Conservation (phyloP, 53 echinoderm and acorn worm genomes). For the Apostichopus leukothele region DNA sequence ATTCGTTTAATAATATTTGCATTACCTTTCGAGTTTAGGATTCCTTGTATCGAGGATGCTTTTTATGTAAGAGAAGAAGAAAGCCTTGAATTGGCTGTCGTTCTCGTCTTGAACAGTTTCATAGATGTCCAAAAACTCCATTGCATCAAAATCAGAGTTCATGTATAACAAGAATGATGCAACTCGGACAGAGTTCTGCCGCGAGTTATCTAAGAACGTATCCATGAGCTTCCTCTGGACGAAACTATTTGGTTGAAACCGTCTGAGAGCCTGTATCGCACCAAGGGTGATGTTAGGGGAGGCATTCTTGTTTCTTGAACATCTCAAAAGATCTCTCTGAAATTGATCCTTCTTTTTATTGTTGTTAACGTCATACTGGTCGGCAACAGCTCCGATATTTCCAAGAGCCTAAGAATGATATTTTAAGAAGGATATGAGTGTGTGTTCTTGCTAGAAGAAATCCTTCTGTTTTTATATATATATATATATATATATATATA, state of each 20-base stretch:
- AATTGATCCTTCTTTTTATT: neutral
- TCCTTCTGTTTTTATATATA: too few relatives aligned
- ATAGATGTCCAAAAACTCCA: neutral
- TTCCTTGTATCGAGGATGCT: neutral
- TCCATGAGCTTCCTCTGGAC: neutral
- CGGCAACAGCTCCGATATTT: slow-evolving; percentile 3
- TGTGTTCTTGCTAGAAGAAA: too few relatives aligned
- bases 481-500: too few relatives aligned
- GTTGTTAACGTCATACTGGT: neutral
- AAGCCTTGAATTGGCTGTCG: neutral
- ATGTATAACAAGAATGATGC: neutral
- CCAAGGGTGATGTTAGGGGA: neutral
- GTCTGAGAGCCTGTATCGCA: neutral
- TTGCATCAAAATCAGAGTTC: neutral
- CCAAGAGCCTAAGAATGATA: neutral
- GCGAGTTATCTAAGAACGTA: neutral
- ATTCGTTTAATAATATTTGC: neutral
- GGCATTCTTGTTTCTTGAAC: neutral
- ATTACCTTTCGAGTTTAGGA: neutral
- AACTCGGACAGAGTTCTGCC: neutral
- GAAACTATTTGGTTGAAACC: neutral
- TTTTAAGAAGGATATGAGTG: neutral
- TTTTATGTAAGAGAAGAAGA: neutral
- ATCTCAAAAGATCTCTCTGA: neutral
- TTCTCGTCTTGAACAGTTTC: neutral